Conservation (phyloP, 2,888 invertebrate genomes). For the Ptychoptera contaminata region DNA sequence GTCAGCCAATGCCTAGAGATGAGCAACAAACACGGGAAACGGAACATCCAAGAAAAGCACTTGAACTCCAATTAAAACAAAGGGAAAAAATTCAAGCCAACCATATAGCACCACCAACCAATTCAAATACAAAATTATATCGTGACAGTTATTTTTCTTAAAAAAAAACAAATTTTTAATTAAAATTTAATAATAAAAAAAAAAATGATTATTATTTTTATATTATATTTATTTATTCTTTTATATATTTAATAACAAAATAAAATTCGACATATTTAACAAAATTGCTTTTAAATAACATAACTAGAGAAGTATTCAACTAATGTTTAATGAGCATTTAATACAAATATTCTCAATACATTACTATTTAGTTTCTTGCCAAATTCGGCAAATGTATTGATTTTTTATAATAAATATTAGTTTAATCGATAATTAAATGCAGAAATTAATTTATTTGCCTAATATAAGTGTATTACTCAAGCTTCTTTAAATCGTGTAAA, state of each 20-base stretch:
- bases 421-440: too few species aligned
- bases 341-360: too few species aligned
- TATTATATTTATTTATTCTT: not conserved
- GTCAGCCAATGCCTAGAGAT: constrained; percentile 13
- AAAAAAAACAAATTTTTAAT: not conserved
- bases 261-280: not conserved
- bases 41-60: constrained; percentile 14
- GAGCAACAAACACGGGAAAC: constrained; percentile 17
- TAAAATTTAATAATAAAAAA: not conserved
- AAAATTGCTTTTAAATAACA: not conserved
- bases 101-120: constrained; percentile 18
- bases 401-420: too few species aligned
- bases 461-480: not conserved
- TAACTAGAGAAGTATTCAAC: not conserved
- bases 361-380: too few species aligned
- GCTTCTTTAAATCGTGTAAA: not conserved
- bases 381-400: too few species aligned
- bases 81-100: constrained; percentile 1
- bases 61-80: constrained; percentile 4
- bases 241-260: not conserved
- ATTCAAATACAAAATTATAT: constrained; percentile 20
- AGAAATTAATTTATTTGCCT: not conserved
- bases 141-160: constrained; percentile 27
- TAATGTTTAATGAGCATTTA: too few species aligned
- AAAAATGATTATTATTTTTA: not conserved